These are phyloP conservation scores for Leptinotarsa lineolata DNA, from an alignment of 1,140 invertebrate genomes.

Conservation along the genomic window DNA sequence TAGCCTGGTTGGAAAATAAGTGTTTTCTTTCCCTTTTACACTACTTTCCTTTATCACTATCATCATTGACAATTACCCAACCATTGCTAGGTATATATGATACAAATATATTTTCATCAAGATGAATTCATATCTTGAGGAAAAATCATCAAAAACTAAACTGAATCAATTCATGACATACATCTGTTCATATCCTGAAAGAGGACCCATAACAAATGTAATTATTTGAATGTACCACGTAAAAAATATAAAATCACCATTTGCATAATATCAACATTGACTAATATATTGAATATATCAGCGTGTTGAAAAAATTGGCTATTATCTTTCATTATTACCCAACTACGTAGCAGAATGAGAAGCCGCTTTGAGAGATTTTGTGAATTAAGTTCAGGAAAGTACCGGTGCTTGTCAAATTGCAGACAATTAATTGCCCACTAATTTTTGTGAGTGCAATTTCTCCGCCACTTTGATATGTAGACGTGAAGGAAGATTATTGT, in stretches of 20 bases:
- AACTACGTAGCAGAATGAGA: neutral
- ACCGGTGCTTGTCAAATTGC: slow-evolving; percentile 2
- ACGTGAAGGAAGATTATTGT: neutral
- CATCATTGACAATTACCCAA: too few relatives aligned
- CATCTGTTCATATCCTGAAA: too few relatives aligned
- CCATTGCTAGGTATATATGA: too few relatives aligned
- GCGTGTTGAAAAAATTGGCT: neutral
- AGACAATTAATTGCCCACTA: neutral
- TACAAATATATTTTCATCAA: too few relatives aligned
- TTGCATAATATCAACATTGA: neutral
- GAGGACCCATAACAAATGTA: too few relatives aligned
- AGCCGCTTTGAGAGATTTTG: neutral
- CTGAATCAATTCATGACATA: too few relatives aligned
- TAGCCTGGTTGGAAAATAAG: too few relatives aligned
- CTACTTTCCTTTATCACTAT: too few relatives aligned
- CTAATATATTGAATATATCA: neutral
- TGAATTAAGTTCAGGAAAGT: neutral
- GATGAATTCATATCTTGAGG: too few relatives aligned
- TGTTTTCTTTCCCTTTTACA: too few relatives aligned
- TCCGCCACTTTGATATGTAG: neutral
- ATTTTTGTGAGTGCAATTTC: neutral
- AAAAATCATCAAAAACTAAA: too few relatives aligned
- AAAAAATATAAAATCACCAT: neutral
- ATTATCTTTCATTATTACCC: slow-evolving; percentile 6
- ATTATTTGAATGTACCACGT: neutral